Evolutionary conservation across 2,888 invertebrate genomes (phyloP), one percentile per base, ranked within the genome.

Genomic region (Cenopis cana): DNA sequence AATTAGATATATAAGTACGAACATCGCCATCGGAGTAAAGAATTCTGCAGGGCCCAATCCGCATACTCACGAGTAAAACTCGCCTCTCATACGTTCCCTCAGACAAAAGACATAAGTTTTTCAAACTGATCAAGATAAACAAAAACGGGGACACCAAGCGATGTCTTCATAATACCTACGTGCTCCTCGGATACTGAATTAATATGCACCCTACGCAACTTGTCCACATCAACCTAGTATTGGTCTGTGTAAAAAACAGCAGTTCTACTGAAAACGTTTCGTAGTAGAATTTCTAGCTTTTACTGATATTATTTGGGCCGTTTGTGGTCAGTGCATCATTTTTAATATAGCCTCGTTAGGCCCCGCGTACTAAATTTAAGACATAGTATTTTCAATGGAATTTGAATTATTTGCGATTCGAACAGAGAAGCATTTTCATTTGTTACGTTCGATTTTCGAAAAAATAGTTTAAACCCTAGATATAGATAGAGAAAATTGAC

Each of bases 141-240:
- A 70, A 70, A 64, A 69, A 66, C 56, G 50, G 69, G 64, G 50
- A 41, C 56, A 57, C 41, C 60, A 33, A 59, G 38, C 36, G 36
- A 70, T 70, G 65, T 54, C 65, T 70, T 60, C 70, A 70, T 65
- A 64, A 69, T 64, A 59, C 70, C 65, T 66, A 59, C 70, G 70
- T 66, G 65, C 54, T 59, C 52, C 59, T 54, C 59, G 70, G 52
- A 70, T 33, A 56, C 52, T 59, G 33, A 65, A 70, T 65, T 70
- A 65, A 70, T 33, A 70, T 66, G 65, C 65, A 54, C 46, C 65
- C 59, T 70, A 57, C 65, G 50, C 64, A 59, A 69, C 69, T 65
- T 65, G 54, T 66, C 70, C 59, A 24, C 65, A 54, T 36, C 17
- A 59, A 33, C 33, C 33, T 33, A 5, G 24, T 46, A 14, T 6